A percentile compares a stretch with the other conserved stretches of the same genome.
phyloP scores from a whole-genome alignment of 2,797 vertebrate species.

The Numenius phaeopus region DNA sequence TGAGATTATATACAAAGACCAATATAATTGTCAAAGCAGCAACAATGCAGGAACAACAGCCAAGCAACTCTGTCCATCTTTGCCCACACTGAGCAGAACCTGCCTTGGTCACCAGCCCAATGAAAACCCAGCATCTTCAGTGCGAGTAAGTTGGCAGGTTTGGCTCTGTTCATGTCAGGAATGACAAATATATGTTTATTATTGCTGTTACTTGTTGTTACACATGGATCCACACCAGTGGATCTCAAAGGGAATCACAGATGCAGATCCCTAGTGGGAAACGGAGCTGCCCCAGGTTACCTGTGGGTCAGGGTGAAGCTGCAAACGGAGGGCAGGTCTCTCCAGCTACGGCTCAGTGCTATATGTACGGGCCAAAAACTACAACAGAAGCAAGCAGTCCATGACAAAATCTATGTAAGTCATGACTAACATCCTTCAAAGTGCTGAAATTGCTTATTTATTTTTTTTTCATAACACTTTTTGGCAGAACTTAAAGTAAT shows the following conservation, averaged over 20 bases:
- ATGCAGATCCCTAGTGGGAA: neutral
- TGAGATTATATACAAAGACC: neutral
- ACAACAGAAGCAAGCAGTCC: neutral
- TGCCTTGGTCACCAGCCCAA: neutral
- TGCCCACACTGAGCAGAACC: neutral
- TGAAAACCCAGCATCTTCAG: neutral
- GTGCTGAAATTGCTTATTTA: neutral
- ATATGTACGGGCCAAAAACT: neutral
- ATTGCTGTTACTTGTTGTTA: neutral
- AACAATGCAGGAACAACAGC: neutral
- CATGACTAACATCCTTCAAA: neutral
- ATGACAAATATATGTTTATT: neutral
- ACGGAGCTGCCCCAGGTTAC: neutral
- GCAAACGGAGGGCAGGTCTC: neutral
- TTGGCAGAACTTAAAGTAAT: conserved; percentile 10
- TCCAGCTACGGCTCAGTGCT: neutral
- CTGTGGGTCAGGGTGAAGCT: neutral
- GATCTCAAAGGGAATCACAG: neutral
- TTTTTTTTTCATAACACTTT: neutral
- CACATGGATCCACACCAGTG: neutral
- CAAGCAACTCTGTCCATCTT: neutral
- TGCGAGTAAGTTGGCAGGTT: neutral
- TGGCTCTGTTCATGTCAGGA: neutral
- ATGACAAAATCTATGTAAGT: neutral
- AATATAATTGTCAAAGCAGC: neutral